These are phyloP conservation scores for Heliconius ethilla DNA, from an alignment of 2,888 invertebrate species.

Conservation along the genomic window DNA sequence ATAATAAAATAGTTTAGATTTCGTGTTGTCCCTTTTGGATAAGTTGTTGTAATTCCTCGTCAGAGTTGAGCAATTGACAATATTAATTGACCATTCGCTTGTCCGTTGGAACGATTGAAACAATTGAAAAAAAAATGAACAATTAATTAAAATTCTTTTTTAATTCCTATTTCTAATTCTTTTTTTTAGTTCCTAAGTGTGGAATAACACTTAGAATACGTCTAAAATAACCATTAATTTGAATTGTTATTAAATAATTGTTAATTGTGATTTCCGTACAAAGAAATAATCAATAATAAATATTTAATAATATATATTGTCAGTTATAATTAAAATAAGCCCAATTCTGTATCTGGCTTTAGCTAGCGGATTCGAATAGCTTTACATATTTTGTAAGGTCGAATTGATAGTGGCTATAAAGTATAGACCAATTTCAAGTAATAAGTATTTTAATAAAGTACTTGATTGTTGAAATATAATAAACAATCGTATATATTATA, in stretches of 20 bases:
- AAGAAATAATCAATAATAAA: not conserved
- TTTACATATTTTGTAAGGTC: not conserved
- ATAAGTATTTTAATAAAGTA: not conserved
- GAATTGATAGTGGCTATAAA: not conserved
- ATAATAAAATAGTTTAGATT: constrained; percentile 13
- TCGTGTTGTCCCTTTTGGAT: constrained; percentile 1
- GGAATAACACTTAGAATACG: not conserved
- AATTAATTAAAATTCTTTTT: no score
- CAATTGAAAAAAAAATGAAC: no score
- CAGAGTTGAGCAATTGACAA: not conserved
- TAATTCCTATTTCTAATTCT: no score
- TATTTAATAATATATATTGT: not conserved
- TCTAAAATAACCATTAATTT: not conserved
- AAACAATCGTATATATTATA: constrained; percentile 1
- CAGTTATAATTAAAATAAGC: not conserved
- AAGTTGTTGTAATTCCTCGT: constrained; percentile 2
- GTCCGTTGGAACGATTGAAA: no score
- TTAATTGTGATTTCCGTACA: not conserved
- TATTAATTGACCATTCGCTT: not conserved
- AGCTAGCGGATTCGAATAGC: not conserved
- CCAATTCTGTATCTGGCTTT: not conserved
- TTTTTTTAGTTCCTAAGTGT: no score
- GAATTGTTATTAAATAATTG: not conserved
- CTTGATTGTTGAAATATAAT: not conserved
- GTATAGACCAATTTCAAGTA: constrained; percentile 10